phyloP scores from a whole-genome alignment of 2,797 vertebrate genomes.

The Halcyon leucocephala region DNA sequence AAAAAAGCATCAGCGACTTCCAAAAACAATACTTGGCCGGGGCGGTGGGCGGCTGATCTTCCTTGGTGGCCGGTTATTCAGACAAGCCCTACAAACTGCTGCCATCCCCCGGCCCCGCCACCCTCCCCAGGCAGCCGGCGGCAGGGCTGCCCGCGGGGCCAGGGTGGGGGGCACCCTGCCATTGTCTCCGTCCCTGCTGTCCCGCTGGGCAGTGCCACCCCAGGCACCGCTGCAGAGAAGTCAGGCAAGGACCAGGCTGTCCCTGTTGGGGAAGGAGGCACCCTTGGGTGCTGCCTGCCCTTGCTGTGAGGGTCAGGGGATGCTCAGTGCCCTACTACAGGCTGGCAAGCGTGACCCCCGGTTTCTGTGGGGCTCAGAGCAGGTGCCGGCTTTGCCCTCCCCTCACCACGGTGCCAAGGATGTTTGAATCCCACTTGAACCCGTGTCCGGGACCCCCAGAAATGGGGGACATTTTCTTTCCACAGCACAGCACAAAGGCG shows the following conservation, averaged over 20 bases:
- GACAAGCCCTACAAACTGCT: constrained; percentile 41
- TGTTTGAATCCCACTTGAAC: background rate
- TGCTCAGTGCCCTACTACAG: background rate
- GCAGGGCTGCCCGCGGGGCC: background rate
- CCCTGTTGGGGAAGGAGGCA: background rate
- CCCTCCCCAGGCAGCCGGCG: background rate
- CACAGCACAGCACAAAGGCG: background rate
- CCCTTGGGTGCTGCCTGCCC: background rate
- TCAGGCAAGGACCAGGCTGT: background rate
- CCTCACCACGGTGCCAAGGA: accelerated
- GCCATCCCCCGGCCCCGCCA: background rate
- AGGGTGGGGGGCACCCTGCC: accelerated
- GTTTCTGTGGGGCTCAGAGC: background rate
- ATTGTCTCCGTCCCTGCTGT: background rate
- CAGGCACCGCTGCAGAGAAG: background rate
- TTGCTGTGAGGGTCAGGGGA: background rate
- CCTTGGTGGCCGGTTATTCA: constrained; percentile 57
- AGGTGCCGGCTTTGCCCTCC: accelerated
- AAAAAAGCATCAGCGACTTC: constrained; percentile 46
- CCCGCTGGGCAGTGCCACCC: background rate
- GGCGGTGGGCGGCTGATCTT: constrained; percentile 39
- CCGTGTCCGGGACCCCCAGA: accelerated
- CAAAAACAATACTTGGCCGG: constrained; percentile 54
- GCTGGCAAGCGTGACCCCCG: accelerated
- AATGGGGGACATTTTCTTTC: background rate